A percentile compares a stretch with the other conserved stretches of the same genome.
Evolutionary conservation across 2,113 vertebrate genomes (phyloP).

Genomic region (Ursus arctos): DNA sequence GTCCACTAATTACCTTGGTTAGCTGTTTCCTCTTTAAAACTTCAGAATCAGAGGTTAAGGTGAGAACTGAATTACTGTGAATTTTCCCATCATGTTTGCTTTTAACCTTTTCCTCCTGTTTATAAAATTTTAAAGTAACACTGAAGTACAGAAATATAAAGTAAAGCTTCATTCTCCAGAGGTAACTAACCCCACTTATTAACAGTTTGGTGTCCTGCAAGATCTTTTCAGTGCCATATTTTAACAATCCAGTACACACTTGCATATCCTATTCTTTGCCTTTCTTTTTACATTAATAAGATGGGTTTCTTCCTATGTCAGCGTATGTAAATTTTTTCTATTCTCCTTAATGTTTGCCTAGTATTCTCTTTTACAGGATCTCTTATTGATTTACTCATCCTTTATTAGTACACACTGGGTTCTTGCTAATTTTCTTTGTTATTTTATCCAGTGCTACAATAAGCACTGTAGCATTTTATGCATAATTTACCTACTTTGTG

Average conservation of each 20-base stretch:
- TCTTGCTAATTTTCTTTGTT: neutral
- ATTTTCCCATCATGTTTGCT: neutral
- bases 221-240: neutral
- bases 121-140: neutral
- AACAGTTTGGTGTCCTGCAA: neutral
- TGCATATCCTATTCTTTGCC: neutral
- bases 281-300: neutral
- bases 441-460: neutral
- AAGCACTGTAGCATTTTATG: neutral
- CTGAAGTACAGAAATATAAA: neutral
- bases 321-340: neutral
- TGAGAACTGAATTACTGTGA: neutral
- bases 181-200: neutral
- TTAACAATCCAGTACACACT: neutral
- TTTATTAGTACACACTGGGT: neutral
- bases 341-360: neutral
- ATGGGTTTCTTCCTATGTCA: neutral
- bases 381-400: neutral
- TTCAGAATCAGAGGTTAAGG: neutral
- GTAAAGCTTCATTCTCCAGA: neutral
- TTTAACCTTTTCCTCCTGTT: neutral
- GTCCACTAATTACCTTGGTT: neutral
- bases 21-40: slow-evolving; percentile 41
- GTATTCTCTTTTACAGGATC: neutral
- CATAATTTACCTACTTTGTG: neutral